These are phyloP conservation scores for Siphonodentalium dalli DNA, from an alignment of 2,888 invertebrate species.

Conservation along the genomic window DNA sequence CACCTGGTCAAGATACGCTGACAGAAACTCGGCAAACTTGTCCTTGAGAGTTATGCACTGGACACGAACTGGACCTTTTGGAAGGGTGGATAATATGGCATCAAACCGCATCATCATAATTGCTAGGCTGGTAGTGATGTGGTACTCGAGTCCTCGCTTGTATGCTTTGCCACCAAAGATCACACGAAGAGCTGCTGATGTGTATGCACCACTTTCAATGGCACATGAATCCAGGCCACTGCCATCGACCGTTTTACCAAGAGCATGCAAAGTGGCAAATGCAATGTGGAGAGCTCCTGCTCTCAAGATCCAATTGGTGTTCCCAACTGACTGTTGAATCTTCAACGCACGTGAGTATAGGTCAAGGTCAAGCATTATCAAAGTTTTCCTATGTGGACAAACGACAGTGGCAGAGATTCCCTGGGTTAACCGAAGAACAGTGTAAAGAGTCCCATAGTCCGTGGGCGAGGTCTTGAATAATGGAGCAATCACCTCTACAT, in stretches of 20 bases:
- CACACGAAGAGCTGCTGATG: conserved; percentile 18
- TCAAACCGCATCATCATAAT: no score
- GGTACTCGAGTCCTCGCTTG: conserved; percentile 24
- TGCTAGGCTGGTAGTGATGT: no score
- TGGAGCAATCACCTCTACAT: conserved; percentile 15
- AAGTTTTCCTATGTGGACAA: conserved; percentile 12
- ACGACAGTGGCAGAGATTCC: conserved; percentile 13
- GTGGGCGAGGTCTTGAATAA: conserved; percentile 12
- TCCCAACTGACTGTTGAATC: conserved; percentile 17
- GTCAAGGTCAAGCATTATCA: conserved; percentile 15
- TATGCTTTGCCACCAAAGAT: conserved; percentile 13
- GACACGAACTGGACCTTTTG: no score
- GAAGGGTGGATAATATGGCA: no score
- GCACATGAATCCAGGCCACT: conserved; percentile 17
- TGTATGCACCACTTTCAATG: conserved; percentile 21
- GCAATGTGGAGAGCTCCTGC: conserved; percentile 17
- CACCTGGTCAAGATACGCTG: no score
- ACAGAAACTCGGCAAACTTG: no score
- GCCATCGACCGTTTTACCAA: conserved; percentile 20
- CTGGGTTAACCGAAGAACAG: conserved; percentile 13
- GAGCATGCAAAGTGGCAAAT: conserved; percentile 23
- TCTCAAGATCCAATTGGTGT: no score
- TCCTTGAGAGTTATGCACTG: no score
- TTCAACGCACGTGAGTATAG: conserved; percentile 8
- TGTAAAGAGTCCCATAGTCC: conserved; percentile 14